phyloP scores from a whole-genome alignment of 2,888 invertebrate species.

The Dioctria linearis region DNA sequence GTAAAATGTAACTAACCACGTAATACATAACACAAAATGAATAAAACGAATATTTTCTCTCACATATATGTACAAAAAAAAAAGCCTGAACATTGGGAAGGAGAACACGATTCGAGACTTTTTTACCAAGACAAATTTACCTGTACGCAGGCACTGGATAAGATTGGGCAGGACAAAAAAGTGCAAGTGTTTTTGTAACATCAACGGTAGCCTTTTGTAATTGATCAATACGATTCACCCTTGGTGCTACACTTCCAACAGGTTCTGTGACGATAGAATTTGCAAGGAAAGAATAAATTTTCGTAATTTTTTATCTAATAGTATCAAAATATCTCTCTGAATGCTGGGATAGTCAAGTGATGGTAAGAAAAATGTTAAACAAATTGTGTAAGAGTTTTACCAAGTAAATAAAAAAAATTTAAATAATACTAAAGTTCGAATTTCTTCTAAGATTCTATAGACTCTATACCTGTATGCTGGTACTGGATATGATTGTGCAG shows the following conservation, averaged over 20 bases:
- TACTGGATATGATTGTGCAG: slow-evolving; percentile 83
- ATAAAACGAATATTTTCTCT: neutral
- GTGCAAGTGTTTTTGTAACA: slow-evolving; percentile 73
- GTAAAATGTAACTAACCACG: neutral
- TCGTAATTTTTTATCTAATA: neutral
- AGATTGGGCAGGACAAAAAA: slow-evolving; percentile 84
- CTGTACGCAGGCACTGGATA: slow-evolving; percentile 76
- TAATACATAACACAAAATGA: neutral
- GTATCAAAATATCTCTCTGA: neutral
- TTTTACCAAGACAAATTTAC: slow-evolving; percentile 65
- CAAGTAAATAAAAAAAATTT: too few species aligned
- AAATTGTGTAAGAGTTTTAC: too few species aligned
- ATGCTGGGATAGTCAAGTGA: neutral
- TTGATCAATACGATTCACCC: slow-evolving; percentile 74
- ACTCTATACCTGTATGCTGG: slow-evolving; percentile 76
- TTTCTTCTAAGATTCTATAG: neutral
- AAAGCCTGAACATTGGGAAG: slow-evolving; percentile 8
- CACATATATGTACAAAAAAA: neutral
- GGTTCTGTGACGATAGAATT: slow-evolving; percentile 68
- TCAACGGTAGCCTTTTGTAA: neutral
- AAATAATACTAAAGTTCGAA: neutral
- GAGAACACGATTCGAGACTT: neutral
- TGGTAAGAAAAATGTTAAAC: too few species aligned
- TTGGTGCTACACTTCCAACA: slow-evolving; percentile 74
- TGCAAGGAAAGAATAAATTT: neutral